Conservation (phyloP, 2,888 invertebrate species). For the Venusia cambrica region DNA sequence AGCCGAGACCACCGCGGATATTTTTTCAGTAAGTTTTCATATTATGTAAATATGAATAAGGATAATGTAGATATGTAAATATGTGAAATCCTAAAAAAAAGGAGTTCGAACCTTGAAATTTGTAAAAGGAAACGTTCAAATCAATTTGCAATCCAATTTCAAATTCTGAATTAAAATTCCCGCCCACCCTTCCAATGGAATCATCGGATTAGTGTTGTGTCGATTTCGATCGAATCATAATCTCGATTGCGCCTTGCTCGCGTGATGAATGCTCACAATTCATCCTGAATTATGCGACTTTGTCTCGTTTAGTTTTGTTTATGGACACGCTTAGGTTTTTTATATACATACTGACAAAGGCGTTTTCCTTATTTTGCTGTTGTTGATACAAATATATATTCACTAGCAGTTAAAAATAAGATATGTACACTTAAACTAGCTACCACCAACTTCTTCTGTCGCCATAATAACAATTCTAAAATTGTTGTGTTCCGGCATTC, state of each 20-base stretch:
- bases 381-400: too few species aligned
- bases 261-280: constrained; percentile 69
- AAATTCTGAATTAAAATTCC: constrained; percentile 43
- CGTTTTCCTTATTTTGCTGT: constrained; percentile 42
- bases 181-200: constrained; percentile 47
- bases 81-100: too few species aligned
- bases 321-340: constrained; percentile 60
- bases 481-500: too few species aligned
- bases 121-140: constrained; percentile 34
- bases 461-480: too few species aligned
- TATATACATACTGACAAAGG: constrained; percentile 44
- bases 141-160: constrained; percentile 32
- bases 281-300: constrained; percentile 66
- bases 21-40: too few species aligned
- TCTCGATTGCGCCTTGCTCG: constrained; percentile 54
- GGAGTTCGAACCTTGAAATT: constrained; percentile 31
- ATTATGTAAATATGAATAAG: too few species aligned
- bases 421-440: too few species aligned
- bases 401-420: too few species aligned
- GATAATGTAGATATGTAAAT: too few species aligned
- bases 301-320: constrained; percentile 70
- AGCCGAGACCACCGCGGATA: too few species aligned
- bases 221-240: constrained; percentile 39
- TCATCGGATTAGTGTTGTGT: constrained; percentile 51
- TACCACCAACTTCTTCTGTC: too few species aligned